Conservation (phyloP, 2,888 invertebrate genomes). For the Incurvaria masculella region DNA sequence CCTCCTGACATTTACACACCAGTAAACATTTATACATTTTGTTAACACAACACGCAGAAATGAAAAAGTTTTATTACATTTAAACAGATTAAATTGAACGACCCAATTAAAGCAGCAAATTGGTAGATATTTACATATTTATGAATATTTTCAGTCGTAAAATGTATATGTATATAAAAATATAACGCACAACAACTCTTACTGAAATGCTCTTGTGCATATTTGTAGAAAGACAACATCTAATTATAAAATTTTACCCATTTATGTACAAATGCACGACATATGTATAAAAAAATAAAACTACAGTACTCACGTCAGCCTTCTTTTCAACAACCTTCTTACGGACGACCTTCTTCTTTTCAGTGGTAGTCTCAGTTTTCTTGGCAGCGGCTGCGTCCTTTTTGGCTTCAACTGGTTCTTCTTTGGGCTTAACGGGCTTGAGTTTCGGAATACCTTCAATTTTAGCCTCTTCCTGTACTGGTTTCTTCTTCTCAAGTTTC, state of each 20-base stretch:
- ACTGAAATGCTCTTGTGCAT: no score
- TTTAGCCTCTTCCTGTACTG: slow-evolving; percentile 52
- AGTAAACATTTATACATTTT: slow-evolving; percentile 39
- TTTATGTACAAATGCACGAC: slow-evolving; percentile 23
- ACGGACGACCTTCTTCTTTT: slow-evolving; percentile 40
- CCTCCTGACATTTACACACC: slow-evolving; percentile 41
- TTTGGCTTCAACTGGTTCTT: slow-evolving; percentile 43
- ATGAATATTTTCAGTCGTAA: no score
- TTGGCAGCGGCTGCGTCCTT: slow-evolving; percentile 36
- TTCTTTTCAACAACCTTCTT: slow-evolving; percentile 50
- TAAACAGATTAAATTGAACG: background rate
- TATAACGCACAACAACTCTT: no score
- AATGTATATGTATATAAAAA: no score
- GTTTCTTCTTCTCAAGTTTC: slow-evolving; percentile 49
- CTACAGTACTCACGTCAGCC: slow-evolving; percentile 43
- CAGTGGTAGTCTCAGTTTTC: slow-evolving; percentile 43
- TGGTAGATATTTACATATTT: no score
- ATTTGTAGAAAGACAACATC: no score
- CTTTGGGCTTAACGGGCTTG: slow-evolving; percentile 52
- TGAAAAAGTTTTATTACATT: slow-evolving; percentile 21
- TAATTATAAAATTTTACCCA: no score
- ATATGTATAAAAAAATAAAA: slow-evolving; percentile 8
- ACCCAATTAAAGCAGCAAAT: no score
- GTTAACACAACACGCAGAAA: slow-evolving; percentile 31
- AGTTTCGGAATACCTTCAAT: slow-evolving; percentile 61